Conservation (phyloP, 2,113 vertebrate species). For the Cervus canadensis region DNA sequence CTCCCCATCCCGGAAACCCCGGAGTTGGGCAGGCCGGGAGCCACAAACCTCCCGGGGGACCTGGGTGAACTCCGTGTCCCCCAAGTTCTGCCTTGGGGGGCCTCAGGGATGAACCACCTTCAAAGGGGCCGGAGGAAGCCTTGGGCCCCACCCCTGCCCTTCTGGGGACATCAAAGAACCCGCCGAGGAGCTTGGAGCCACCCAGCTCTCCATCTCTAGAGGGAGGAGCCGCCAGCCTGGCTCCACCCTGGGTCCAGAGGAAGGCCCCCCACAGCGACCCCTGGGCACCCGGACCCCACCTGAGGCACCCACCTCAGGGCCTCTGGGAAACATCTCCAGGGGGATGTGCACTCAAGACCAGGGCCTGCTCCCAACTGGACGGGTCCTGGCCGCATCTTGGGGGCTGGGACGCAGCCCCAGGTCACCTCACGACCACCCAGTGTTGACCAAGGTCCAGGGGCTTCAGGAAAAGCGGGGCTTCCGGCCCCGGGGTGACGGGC, state of each 20-base stretch:
- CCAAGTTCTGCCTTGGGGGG: background rate
- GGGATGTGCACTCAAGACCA: accelerated
- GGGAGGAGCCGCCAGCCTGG: background rate
- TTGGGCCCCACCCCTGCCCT: background rate
- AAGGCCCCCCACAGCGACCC: background rate
- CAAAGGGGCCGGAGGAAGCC: constrained; percentile 21
- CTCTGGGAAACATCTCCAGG: background rate
- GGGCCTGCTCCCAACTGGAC: background rate
- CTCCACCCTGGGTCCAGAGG: background rate
- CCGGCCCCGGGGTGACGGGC: accelerated
- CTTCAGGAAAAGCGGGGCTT: accelerated
- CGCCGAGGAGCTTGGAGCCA: background rate
- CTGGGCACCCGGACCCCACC: background rate
- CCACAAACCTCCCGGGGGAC: background rate
- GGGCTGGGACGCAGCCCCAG: accelerated
- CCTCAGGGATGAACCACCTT: background rate
- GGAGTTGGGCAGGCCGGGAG: accelerated
- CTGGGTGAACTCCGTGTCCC: background rate
- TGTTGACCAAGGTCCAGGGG: accelerated
- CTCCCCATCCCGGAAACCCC: background rate
- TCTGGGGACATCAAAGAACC: constrained; percentile 52
- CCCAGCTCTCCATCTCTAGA: background rate
- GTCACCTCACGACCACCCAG: background rate
- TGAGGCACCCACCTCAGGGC: background rate
- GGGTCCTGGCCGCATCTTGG: accelerated